phyloP scores from a whole-genome alignment of 2,888 invertebrate genomes.

The Nemurella pictetii region DNA sequence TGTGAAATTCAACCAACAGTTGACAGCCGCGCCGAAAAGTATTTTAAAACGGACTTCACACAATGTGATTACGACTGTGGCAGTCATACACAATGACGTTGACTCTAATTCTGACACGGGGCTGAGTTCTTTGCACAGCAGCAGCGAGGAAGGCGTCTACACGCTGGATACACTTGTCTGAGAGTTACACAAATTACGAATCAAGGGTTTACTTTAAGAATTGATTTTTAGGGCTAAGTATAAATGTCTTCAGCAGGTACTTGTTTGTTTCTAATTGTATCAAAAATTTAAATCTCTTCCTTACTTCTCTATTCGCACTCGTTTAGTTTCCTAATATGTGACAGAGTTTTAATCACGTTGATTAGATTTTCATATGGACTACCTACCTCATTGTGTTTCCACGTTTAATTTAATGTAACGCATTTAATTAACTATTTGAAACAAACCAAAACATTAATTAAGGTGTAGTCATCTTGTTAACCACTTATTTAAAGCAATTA shows the following conservation, averaged over 20 bases:
- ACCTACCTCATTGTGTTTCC: not conserved
- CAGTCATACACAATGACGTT: slow-evolving; percentile 46
- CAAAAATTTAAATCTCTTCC: not conserved
- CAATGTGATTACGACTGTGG: slow-evolving; percentile 16
- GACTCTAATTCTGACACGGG: slow-evolving; percentile 58
- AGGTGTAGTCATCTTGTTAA: not conserved
- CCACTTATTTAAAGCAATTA: not conserved
- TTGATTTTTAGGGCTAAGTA: no score
- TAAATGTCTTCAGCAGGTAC: no score
- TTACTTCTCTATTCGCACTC: not conserved
- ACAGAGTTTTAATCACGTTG: not conserved
- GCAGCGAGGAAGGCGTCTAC: slow-evolving; percentile 51
- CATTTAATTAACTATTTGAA: not conserved
- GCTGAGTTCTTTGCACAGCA: slow-evolving; percentile 55
- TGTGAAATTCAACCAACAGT: slow-evolving; percentile 33
- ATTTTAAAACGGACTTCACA: slow-evolving; percentile 9
- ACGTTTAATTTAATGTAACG: not conserved
- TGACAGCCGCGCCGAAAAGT: slow-evolving; percentile 15
- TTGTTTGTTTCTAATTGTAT: no score
- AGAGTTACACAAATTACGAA: slow-evolving; percentile 26
- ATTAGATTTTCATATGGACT: not conserved
- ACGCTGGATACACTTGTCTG: slow-evolving; percentile 51
- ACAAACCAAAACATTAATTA: not conserved
- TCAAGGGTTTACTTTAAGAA: no score
- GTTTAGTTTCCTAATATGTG: not conserved